Conservation (phyloP, 2,888 invertebrate genomes). For the Drosophila rubida region DNA sequence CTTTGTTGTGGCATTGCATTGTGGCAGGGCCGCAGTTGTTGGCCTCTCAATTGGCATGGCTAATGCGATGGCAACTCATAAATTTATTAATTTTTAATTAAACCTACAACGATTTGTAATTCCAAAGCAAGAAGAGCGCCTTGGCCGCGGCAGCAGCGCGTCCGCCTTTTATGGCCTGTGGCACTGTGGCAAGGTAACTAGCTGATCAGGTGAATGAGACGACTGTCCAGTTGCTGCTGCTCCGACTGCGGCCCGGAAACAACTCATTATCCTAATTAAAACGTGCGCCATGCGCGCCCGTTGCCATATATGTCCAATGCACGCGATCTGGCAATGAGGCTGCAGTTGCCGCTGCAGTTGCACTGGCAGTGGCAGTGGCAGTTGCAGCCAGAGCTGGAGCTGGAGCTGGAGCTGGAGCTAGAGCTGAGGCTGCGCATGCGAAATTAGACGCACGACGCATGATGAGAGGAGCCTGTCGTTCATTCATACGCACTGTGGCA, state of each 20-base stretch:
- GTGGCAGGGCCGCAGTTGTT: constrained; percentile 39
- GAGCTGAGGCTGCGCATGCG: constrained; percentile 57
- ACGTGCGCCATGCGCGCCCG: constrained; percentile 82
- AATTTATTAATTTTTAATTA: constrained; percentile 81
- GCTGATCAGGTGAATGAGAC: constrained; percentile 36
- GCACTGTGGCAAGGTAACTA: constrained; percentile 23
- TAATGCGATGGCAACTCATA: constrained; percentile 80
- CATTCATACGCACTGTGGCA: constrained; percentile 77
- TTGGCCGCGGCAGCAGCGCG: not conserved
- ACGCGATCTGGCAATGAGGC: constrained; percentile 83
- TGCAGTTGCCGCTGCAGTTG: constrained; percentile 14
- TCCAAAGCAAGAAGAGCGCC: constrained; percentile 52
- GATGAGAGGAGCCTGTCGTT: constrained; percentile 47
- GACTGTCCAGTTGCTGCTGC: constrained; percentile 17
- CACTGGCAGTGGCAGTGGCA: too few species aligned
- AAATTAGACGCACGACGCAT: constrained; percentile 57
- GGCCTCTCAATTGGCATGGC: constrained; percentile 77
- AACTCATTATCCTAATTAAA: constrained; percentile 85
- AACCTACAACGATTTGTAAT: constrained; percentile 78
- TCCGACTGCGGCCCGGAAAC: constrained; percentile 77
- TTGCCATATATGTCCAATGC: constrained; percentile 81
- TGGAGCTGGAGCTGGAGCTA: constrained; percentile 11
- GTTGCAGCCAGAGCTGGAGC: constrained; percentile 11
- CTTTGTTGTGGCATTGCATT: constrained; percentile 23
- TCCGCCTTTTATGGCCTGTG: constrained; percentile 59